Evolutionary conservation across 1,140 invertebrate species (phyloP).

Genomic region (Trichomalopsis sarcophagae): DNA sequence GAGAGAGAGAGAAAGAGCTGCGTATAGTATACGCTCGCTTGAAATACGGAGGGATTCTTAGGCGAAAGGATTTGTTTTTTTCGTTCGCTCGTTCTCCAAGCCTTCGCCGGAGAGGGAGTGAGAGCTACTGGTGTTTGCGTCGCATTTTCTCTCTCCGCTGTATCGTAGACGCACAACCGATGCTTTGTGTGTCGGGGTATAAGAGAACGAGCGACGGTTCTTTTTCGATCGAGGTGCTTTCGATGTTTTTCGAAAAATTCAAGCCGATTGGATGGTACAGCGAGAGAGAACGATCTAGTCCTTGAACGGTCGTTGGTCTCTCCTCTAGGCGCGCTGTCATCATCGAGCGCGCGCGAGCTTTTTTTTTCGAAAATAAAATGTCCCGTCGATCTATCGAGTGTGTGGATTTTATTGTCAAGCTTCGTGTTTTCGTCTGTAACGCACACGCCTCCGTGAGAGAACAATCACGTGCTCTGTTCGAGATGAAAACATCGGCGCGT

Average conservation of each 20-base stretch:
- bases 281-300: neutral
- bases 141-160: neutral
- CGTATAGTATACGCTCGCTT: neutral
- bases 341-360: neutral
- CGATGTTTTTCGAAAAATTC: neutral
- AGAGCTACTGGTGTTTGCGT: neutral
- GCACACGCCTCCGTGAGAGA: too few species aligned
- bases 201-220: neutral
- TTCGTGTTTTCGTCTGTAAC: neutral
- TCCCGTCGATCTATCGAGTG: neutral
- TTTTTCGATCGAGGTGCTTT: neutral
- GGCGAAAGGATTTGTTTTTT: neutral
- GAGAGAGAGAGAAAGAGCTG: conserved; percentile 5
- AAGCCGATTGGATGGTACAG: too few species aligned
- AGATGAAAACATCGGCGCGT: neutral
- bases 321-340: neutral
- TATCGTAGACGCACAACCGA: neutral
- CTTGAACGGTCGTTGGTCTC: neutral
- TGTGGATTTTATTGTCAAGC: neutral
- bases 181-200: neutral
- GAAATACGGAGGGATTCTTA: neutral
- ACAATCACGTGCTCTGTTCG: neutral
- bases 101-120: neutral
- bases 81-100: neutral
- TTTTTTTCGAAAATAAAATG: neutral